These are phyloP conservation scores for Hyaena hyaena DNA, from an alignment of 2,113 vertebrate species.

Conservation along the genomic window DNA sequence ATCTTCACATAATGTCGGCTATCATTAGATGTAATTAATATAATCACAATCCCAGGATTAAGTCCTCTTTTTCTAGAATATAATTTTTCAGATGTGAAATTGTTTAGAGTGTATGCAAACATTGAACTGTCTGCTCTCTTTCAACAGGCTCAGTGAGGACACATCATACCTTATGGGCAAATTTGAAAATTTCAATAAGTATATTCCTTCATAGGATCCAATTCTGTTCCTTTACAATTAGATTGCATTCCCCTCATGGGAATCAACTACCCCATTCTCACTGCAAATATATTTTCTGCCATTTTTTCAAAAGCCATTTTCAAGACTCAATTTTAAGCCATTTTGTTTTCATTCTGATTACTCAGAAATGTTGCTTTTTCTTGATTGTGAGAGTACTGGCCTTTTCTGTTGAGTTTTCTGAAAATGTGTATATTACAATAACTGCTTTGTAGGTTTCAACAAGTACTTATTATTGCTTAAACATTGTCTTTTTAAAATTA, in stretches of 20 bases:
- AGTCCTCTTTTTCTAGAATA: background rate
- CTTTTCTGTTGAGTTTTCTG: background rate
- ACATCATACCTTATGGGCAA: background rate
- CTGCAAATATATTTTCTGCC: background rate
- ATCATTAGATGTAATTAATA: background rate
- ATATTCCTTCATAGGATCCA: background rate
- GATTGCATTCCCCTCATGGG: background rate
- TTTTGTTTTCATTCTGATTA: background rate
- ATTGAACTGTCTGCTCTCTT: background rate
- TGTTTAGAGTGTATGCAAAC: fast-evolving
- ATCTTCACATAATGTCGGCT: background rate
- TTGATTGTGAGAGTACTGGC: background rate
- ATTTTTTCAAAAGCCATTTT: background rate
- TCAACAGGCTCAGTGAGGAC: fast-evolving
- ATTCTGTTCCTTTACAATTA: background rate
- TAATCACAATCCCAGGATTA: background rate
- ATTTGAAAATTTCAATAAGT: background rate
- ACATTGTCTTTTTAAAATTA: background rate
- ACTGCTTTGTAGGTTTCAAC: background rate
- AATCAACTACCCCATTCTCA: background rate
- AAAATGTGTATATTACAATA: background rate
- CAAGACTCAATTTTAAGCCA: background rate
- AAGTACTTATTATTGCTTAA: background rate
- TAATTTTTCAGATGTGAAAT: background rate
- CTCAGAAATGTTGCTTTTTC: background rate